Evolutionary conservation across 1,140 invertebrate species (phyloP).

Genomic region (Trachymyrmex septentrionalis): DNA sequence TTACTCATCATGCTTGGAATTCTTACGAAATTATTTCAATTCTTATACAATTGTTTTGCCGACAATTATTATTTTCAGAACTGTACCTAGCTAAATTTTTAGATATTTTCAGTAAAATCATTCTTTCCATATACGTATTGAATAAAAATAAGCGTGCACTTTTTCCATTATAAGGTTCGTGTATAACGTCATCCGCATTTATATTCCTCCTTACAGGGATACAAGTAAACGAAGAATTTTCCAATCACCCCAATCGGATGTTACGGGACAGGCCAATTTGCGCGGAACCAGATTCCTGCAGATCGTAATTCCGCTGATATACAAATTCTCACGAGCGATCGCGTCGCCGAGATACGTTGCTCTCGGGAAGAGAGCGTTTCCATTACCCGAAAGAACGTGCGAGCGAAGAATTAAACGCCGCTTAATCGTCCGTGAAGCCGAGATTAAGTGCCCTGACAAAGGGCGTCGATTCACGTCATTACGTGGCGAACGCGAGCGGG

Average conservation of each 20-base stretch:
- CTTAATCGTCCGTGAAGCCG: conserved; percentile 51
- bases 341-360: conserved; percentile 25
- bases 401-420: conserved; percentile 47
- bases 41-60: too few relatives aligned
- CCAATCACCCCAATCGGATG: conserved; percentile 28
- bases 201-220: background rate
- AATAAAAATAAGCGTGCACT: background rate
- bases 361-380: conserved; percentile 1
- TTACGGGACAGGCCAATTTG: conserved; percentile 27
- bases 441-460: conserved; percentile 50
- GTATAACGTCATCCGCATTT: background rate
- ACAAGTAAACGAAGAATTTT: conserved; percentile 19
- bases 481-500: conserved; percentile 1
- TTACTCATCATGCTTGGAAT: too few relatives aligned
- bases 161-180: background rate
- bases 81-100: too few relatives aligned
- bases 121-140: background rate
- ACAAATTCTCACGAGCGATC: conserved; percentile 48
- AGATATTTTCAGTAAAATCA: too few relatives aligned
- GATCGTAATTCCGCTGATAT: conserved; percentile 48
- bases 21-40: too few relatives aligned
- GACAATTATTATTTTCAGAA: too few relatives aligned
- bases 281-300: conserved; percentile 2
- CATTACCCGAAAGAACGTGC: conserved; percentile 31
- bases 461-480: conserved; percentile 52